These are phyloP conservation scores for Dipus sagitta DNA, from an alignment of 2,797 vertebrate genomes.

Conservation along the genomic window DNA sequence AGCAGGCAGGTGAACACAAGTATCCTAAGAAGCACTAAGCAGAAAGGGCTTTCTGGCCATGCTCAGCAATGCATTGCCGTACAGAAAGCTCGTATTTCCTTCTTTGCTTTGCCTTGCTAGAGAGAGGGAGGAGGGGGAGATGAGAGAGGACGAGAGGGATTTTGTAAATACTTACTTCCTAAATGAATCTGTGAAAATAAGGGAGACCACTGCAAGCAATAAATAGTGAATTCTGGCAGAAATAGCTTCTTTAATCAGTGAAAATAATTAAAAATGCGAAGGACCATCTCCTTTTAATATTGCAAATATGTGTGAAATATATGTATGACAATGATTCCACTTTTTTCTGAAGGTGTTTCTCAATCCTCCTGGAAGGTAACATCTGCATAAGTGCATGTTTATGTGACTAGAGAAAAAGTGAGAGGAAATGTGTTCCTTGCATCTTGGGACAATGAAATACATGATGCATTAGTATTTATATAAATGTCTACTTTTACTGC, in stretches of 20 bases:
- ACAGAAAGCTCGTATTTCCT: neutral
- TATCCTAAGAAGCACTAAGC: neutral
- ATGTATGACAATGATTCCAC: neutral
- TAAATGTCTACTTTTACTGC: slow-evolving; percentile 3
- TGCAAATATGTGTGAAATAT: slow-evolving; percentile 24
- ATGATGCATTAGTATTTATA: slow-evolving; percentile 26
- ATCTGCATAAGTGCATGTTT: slow-evolving; percentile 27
- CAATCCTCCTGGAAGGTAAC: slow-evolving; percentile 35
- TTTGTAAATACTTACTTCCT: slow-evolving; percentile 58
- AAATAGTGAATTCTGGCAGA: slow-evolving; percentile 52
- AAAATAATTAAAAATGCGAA: slow-evolving; percentile 61
- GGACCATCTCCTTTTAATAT: neutral
- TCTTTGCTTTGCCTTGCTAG: neutral
- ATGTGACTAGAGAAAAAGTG: neutral
- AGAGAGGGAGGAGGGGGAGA: neutral
- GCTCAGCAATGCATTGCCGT: neutral
- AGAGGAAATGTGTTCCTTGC: neutral
- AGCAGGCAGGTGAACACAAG: neutral
- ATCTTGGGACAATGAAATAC: slow-evolving; percentile 4
- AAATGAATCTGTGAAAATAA: slow-evolving; percentile 51
- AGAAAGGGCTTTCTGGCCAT: neutral
- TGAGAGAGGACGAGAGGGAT: neutral
- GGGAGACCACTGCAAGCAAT: slow-evolving; percentile 42
- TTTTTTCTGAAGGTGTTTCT: slow-evolving; percentile 48
- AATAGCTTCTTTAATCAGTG: slow-evolving; percentile 51